Evolutionary conservation across 2,113 vertebrate species (phyloP).

Genomic region (Passer domesticus): DNA sequence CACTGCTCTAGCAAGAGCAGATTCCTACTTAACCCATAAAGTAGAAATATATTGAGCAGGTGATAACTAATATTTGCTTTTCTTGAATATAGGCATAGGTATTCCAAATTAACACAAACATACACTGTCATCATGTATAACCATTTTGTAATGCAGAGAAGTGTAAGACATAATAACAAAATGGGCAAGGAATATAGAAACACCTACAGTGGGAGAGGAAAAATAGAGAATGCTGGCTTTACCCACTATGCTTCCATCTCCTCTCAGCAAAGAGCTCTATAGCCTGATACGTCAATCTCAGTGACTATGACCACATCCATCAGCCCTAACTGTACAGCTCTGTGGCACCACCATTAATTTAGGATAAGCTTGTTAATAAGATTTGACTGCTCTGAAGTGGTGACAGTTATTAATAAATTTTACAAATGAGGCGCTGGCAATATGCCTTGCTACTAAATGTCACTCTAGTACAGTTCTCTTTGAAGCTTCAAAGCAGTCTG

Average conservation of each 20-base stretch:
- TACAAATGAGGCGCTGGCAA: background rate
- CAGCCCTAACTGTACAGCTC: background rate
- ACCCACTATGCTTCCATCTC: background rate
- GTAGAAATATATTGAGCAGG: background rate
- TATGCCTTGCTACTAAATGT: background rate
- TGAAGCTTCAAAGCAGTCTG: background rate
- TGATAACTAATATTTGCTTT: background rate
- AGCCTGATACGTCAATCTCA: background rate
- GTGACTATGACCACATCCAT: background rate
- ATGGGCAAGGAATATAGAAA: background rate
- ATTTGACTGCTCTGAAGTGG: background rate
- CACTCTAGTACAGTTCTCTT: background rate
- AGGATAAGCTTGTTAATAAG: background rate
- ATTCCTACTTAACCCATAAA: background rate
- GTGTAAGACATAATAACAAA: background rate
- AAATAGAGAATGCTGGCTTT: background rate
- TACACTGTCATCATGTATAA: background rate
- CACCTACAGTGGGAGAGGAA: background rate
- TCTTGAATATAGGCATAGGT: background rate
- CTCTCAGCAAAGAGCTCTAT: background rate
- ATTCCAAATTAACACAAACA: background rate
- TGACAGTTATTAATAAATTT: background rate
- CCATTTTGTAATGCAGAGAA: background rate
- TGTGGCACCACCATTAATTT: background rate
- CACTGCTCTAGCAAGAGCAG: background rate